A percentile compares a stretch with the other conserved stretches of the same genome.
Conservation (phyloP, 2,113 vertebrate species). For the Cinclus mexicanus region DNA sequence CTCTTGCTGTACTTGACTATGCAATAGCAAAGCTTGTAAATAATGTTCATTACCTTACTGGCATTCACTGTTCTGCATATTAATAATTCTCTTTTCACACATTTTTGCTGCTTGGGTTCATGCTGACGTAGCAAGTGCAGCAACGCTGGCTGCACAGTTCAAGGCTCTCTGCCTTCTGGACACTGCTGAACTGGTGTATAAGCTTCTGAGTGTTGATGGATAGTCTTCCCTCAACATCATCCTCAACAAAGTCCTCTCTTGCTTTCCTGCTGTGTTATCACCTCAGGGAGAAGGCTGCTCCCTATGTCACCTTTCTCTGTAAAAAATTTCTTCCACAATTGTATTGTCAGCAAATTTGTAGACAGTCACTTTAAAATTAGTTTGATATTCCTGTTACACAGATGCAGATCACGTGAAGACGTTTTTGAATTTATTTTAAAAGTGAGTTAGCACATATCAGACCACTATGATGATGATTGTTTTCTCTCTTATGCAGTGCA, state of each 20-base stretch:
- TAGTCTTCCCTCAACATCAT: neutral
- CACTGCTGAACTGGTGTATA: neutral
- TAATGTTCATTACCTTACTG: neutral
- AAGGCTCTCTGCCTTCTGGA: neutral
- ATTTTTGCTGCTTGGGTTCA: neutral
- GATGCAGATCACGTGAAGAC: neutral
- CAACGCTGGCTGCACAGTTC: neutral
- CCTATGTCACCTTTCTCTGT: neutral
- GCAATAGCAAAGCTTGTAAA: neutral
- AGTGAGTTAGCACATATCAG: neutral
- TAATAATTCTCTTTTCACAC: neutral
- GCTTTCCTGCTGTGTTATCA: rapidly evolving
- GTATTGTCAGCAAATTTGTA: neutral
- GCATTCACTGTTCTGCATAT: neutral
- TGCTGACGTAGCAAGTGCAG: neutral
- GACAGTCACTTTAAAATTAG: neutral
- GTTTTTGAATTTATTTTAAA: neutral
- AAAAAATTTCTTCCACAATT: neutral
- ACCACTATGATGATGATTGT: neutral
- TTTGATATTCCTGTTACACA: neutral
- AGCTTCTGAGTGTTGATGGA: neutral
- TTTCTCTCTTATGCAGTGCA: neutral
- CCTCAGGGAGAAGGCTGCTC: neutral
- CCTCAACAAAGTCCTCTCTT: neutral
- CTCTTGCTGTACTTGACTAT: neutral